Percentiles rank a stretch among this genome's conserved stretches.
Evolutionary conservation across 2,888 invertebrate species (phyloP).

Genomic region (Metellina segmentata): DNA sequence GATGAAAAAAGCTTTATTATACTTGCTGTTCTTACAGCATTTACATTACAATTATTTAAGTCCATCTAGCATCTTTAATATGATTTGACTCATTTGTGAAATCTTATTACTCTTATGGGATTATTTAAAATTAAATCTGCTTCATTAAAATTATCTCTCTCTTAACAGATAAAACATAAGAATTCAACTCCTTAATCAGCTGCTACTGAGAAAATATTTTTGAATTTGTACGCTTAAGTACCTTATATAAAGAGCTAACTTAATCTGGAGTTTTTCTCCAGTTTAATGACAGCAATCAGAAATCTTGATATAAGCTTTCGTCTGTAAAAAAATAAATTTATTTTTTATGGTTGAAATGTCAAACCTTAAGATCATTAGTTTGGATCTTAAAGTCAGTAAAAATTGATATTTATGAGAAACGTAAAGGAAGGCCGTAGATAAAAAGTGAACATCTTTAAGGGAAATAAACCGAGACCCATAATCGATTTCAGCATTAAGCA

Average conservation of each 20-base stretch:
- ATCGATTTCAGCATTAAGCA: slow-evolving; percentile 13
- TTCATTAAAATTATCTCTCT: too few species aligned
- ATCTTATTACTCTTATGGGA: too few species aligned
- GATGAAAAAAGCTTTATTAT: too few species aligned
- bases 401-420: slow-evolving; percentile 52
- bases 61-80: too few species aligned
- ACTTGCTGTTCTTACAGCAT: too few species aligned
- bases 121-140: too few species aligned
- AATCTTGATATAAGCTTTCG: neutral
- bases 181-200: too few species aligned
- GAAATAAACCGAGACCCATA: neutral
- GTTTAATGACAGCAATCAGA: neutral
- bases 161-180: too few species aligned
- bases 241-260: neutral
- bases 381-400: slow-evolving; percentile 24
- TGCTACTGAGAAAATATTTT: too few species aligned
- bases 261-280: neutral
- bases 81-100: too few species aligned
- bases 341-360: neutral
- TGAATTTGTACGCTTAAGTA: too few species aligned
- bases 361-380: slow-evolving; percentile 23
- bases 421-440: neutral
- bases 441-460: slow-evolving; percentile 5
- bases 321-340: neutral
- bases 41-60: too few species aligned